Conservation (phyloP, 2,888 invertebrate species). For the Eristalis intricaria region DNA sequence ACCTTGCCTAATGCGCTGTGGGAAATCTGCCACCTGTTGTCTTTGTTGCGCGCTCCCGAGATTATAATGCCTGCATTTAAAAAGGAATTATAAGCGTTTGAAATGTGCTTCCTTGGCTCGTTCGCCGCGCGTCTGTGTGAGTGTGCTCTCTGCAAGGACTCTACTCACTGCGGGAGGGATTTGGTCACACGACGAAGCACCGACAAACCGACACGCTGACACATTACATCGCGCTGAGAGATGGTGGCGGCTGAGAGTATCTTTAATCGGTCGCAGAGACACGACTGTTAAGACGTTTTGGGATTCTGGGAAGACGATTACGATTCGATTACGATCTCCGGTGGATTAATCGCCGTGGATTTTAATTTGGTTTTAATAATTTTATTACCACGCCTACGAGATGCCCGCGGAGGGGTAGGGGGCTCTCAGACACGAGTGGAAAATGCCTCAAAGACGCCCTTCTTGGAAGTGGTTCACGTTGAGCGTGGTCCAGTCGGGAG, state of each 20-base stretch:
- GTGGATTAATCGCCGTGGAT: not conserved
- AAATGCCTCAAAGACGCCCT: not conserved
- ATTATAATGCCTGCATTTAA: constrained; percentile 72
- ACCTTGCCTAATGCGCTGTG: constrained; percentile 66
- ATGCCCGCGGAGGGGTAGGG: not conserved
- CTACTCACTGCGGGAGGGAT: not conserved
- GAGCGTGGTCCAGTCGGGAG: not conserved
- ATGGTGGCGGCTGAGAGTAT: constrained; percentile 19
- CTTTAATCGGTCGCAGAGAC: constrained; percentile 15
- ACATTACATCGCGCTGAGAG: not conserved
- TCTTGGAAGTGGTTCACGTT: not conserved
- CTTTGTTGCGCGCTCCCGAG: constrained; percentile 71
- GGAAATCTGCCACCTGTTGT: constrained; percentile 70
- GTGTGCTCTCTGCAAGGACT: not conserved
- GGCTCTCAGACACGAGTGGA: not conserved
- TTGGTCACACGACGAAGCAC: not conserved
- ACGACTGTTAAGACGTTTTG: constrained; percentile 31
- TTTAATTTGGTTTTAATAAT: constrained; percentile 15
- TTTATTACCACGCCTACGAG: not conserved
- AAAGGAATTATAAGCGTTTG: constrained; percentile 71
- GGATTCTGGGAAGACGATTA: constrained; percentile 20
- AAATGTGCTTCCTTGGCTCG: constrained; percentile 50
- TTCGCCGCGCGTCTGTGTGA: not conserved
- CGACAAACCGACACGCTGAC: not conserved
- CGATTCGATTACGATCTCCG: constrained; percentile 8